Evolutionary conservation across 2,888 invertebrate genomes (phyloP).

Genomic region (Tetrapedia diversipes): DNA sequence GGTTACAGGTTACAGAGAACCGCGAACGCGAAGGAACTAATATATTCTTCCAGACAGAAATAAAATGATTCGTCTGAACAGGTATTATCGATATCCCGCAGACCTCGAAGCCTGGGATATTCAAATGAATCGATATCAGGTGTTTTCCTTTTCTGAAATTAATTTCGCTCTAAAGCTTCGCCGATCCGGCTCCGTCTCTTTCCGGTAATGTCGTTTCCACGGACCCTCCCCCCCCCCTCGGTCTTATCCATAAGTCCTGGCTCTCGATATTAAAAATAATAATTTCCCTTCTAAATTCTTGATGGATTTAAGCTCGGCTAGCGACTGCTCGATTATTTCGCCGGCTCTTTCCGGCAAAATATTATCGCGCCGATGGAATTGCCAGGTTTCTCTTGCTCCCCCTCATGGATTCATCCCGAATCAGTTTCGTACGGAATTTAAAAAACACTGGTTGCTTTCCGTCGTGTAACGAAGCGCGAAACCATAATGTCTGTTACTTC

Average conservation of each 20-base stretch:
- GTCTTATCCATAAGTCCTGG: conserved; percentile 33
- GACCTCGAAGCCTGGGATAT: conserved; percentile 62
- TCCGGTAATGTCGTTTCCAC: conserved; percentile 24
- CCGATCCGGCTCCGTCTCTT: conserved; percentile 8
- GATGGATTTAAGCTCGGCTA: conserved; percentile 14
- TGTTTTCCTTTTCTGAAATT: conserved; percentile 73
- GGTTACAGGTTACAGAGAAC: conserved; percentile 65
- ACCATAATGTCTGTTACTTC: no score
- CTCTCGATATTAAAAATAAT: conserved; percentile 69
- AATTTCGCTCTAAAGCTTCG: conserved; percentile 63
- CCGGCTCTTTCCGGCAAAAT: neutral
- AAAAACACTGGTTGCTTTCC: no score
- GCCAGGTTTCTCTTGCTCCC: neutral
- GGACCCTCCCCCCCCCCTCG: neutral
- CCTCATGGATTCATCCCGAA: neutral
- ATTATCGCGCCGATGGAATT: neutral
- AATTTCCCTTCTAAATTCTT: conserved; percentile 43
- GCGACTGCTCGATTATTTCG: conserved; percentile 8
- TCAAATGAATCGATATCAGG: conserved; percentile 75
- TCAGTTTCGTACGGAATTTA: neutral
- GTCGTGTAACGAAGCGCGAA: no score
- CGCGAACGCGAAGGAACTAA: conserved; percentile 66
- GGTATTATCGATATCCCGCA: conserved; percentile 76
- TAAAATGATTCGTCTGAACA: conserved; percentile 77
- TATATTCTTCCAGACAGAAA: conserved; percentile 72